These are phyloP conservation scores for Zaprionus africanus DNA, from an alignment of 1,140 invertebrate species.

Conservation along the genomic window DNA sequence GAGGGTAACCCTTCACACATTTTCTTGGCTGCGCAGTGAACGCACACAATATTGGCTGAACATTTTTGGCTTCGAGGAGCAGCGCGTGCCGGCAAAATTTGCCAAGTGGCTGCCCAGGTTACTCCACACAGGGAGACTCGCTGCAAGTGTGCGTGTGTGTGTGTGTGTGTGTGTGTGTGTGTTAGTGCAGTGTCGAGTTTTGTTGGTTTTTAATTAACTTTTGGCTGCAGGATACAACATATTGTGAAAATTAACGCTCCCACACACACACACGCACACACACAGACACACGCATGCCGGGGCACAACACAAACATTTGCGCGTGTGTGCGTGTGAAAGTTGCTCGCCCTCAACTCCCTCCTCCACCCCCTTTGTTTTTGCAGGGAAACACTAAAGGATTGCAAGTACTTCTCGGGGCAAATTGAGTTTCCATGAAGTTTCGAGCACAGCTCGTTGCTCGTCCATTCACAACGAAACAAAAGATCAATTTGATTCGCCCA, in stretches of 20 bases:
- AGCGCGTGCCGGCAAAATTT: slow-evolving; percentile 45
- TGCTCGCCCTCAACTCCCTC: slow-evolving; percentile 30
- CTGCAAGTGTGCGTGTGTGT: not conserved
- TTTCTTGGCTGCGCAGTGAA: slow-evolving; percentile 27
- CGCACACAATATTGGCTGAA: slow-evolving; percentile 17
- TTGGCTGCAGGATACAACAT: slow-evolving; percentile 84
- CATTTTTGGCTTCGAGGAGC: slow-evolving; percentile 32
- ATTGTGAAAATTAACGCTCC: slow-evolving; percentile 83
- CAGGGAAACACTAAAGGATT: slow-evolving; percentile 21
- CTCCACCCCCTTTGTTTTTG: not conserved
- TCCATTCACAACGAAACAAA: slow-evolving; percentile 47
- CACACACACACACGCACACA: slow-evolving; percentile 60
- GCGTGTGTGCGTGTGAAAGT: slow-evolving; percentile 44
- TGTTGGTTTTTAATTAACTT: slow-evolving; percentile 85
- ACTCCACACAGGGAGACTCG: slow-evolving; percentile 16
- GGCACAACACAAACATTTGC: slow-evolving; percentile 62
- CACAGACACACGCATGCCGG: slow-evolving; percentile 15
- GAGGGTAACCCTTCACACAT: slow-evolving; percentile 6
- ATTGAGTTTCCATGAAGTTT: slow-evolving; percentile 12
- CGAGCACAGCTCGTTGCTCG: slow-evolving; percentile 31
- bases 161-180: slow-evolving; percentile 8
- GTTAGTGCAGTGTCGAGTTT: slow-evolving; percentile 67
- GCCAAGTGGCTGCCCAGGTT: slow-evolving; percentile 51
- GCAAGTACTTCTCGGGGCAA: slow-evolving; percentile 29
- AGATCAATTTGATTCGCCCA: slow-evolving; percentile 58